Base-by-base conservation (phyloP, 35 echinoderm and acorn worm genomes). In the Diadema setosum region DNA sequence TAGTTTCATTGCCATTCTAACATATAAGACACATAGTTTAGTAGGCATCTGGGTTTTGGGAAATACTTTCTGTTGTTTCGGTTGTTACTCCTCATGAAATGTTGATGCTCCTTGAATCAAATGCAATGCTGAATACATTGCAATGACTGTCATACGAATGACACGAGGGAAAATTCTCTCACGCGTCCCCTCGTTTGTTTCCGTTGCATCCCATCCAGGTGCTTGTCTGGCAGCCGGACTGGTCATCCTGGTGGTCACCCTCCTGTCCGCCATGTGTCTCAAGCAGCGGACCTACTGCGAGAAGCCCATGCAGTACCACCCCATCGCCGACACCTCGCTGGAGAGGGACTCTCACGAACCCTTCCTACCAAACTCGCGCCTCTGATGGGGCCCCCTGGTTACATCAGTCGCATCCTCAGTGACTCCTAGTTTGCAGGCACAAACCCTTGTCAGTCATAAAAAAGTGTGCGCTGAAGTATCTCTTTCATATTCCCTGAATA, bases 281-380 rank as follows among this genome's bases (percentile, higher is more conserved):
- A 93, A 83, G 58, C 91, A 93, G 35, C 74, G 91, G 17, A 83
- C 75, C 63, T 93, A 93, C 46, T 69, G 91, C 9, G 85, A 93
- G 80, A 31, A 56, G 6, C 80, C 91, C 7, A 48, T 44, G 26
- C 29, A 81, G 34, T 93, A 93, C 64, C 58, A 80, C 40, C 84
- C 85, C 1, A 93, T 93, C 21, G 85, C 58, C 17, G 91, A 93
- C 31, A 93, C 91, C 4, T 90, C 87, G 21, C 39, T 90, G 41
- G 87, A 90, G 12, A 45, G 21, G n/a, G 73, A 78, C 73, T 25
- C 20, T 4, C 33, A 78, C 0, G 73, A 78, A 44, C 73, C 73
- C 2, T 78, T 78, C 73, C 35, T 78, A 78, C 73, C 73, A 44
- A 78, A 78, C 73, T 78, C 73, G 9, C 39, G 73, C 11, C 33